Evolutionary conservation across 2,113 vertebrate species (phyloP), one percentile per base, ranked within the genome.

Genomic region (Antechinus flavipes): DNA sequence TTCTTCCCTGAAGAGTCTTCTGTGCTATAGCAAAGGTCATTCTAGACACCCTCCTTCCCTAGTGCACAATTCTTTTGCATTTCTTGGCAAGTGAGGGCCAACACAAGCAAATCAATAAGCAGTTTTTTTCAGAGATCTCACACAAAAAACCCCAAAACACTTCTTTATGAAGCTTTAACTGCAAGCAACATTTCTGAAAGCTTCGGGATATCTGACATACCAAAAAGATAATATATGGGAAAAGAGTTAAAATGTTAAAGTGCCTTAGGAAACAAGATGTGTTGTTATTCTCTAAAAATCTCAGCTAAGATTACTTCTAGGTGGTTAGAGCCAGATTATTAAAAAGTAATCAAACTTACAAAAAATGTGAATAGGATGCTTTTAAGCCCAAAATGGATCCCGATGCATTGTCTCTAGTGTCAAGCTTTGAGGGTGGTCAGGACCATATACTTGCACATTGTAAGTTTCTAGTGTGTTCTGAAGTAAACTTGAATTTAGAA

Each of bases 231-330:
- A 91, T 54, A 54, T 89, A 58, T 46, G 2, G 4, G 10, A 76
- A 93, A 94, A 58, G 35, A 52, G 26, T 47, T 91, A 84, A 93
- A 93, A 89, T 91, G 56, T 27, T 27, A 47, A 96, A 54, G 42
- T 9, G 23, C 23, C 49, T 30, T 68, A 90, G 55, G 50, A 30
- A 93, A 46, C 84, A 52, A 95, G 50, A 92, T 54, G 25, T 42
- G 42, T 42, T 42, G 30, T 49, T 93, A 91, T 93, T 95, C 54
- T 93, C 55, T 76, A 89, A 93, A 91, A 58, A 91, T 68, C 76
- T 84, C 42, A 93, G 92, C 30, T 94, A 52, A 90, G 6, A 1
- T 27, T 61, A 84, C 68, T 23, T 42, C 68, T 92, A 89, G 49
- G 46, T 53, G 5, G 52, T 47, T 30, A 94, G 68, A 25, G 42